Percentiles rank a stretch among this genome's conserved stretches.
These are phyloP conservation scores for Mycteria americana DNA, from an alignment of 2,797 vertebrate species.

Conservation along the genomic window DNA sequence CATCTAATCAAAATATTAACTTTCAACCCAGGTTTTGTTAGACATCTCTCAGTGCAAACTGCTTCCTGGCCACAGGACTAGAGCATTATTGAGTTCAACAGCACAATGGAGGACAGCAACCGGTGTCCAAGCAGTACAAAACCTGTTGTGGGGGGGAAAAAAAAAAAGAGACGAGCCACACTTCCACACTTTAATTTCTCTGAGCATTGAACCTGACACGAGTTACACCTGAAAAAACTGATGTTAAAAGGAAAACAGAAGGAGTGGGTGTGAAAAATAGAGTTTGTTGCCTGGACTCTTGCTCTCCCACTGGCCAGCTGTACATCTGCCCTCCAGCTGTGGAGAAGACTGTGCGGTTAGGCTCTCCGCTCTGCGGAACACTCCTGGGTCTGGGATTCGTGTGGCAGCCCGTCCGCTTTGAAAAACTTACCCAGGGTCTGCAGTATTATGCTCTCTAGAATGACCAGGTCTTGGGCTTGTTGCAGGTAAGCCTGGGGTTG, in stretches of 20 bases:
- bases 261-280: neutral
- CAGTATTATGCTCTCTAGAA: constrained; percentile 98
- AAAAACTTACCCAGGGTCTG: constrained; percentile 96
- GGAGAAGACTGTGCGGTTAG: constrained; percentile 70
- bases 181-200: neutral
- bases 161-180: neutral
- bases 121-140: neutral
- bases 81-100: neutral
- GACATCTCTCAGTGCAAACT: neutral
- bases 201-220: neutral
- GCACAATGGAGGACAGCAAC: neutral
- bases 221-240: neutral
- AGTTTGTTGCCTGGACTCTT: neutral
- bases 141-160: neutral
- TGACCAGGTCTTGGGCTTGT: constrained; percentile 98
- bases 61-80: neutral
- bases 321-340: constrained; percentile 58
- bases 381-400: constrained; percentile 55
- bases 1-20: neutral
- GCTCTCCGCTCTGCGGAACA: constrained; percentile 22
- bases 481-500: constrained; percentile 93
- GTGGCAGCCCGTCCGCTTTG: constrained; percentile 76
- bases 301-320: constrained; percentile 18
- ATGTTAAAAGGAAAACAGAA: neutral
- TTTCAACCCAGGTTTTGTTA: neutral